Percentiles rank a stretch among this genome's conserved stretches.
These are phyloP conservation scores for Leucophora obtusa DNA, from an alignment of 2,888 invertebrate species.

Conservation along the genomic window DNA sequence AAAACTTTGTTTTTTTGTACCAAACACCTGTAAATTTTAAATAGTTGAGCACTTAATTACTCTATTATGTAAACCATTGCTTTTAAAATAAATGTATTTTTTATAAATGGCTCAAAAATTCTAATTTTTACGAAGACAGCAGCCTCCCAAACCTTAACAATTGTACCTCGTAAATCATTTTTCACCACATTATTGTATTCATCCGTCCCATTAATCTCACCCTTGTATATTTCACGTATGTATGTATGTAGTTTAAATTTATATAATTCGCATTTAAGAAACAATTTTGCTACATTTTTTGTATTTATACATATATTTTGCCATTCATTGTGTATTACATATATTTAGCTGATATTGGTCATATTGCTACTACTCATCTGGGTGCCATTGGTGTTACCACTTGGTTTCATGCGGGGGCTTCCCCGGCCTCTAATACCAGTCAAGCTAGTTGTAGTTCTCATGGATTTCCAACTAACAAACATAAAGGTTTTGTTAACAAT, in stretches of 20 bases:
- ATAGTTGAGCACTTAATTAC: not conserved
- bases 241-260: not conserved
- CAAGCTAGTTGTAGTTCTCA: slow-evolving; percentile 65
- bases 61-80: not conserved
- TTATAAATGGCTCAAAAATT: not conserved
- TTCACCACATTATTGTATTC: not conserved
- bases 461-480: slow-evolving; percentile 66
- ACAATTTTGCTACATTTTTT: slow-evolving; percentile 23
- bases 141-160: not conserved
- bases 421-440: slow-evolving; percentile 66
- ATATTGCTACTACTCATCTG: slow-evolving; percentile 70
- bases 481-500: slow-evolving; percentile 60
- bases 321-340: slow-evolving; percentile 34
- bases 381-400: slow-evolving; percentile 78
- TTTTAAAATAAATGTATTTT: not conserved
- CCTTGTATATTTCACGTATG: not conserved
- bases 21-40: not conserved
- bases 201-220: not conserved
- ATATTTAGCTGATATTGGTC: slow-evolving; percentile 74
- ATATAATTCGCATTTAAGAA: not conserved
- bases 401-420: slow-evolving; percentile 78
- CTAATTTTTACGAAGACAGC: not conserved
- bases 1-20: not conserved
- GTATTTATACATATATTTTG: slow-evolving; percentile 33
- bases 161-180: not conserved